Evolutionary conservation across 2,797 vertebrate species (phyloP), one percentile per base, ranked within the genome.

Genomic region (Centropyge bicolor): DNA sequence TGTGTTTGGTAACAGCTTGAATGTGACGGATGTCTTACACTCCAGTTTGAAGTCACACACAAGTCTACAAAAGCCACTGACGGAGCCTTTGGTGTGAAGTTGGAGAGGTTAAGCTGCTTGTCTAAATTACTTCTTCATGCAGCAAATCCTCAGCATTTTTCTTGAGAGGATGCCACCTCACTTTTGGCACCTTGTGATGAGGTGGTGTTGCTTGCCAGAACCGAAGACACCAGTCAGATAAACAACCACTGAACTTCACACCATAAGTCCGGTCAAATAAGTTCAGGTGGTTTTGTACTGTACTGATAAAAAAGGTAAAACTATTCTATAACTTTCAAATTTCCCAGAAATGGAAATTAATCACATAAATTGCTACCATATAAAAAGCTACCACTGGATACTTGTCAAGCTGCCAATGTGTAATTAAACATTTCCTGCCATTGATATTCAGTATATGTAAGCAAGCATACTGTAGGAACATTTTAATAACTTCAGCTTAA

Each of bases 41-140:
- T 31, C 27, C 46, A 63, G 6, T 49, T 60, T 13, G 52, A 54
- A n/a, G 6, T 63, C 10, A 45, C 63, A 73, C 19, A 43, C 17
- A 49, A 6, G 8, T 40, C 41, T 38, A 41, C 11, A 51, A 49
- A 74, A 48, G 31, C 41, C 31, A 13, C 8, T 55, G 40, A 48
- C 41, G 20, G 6, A 11, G 45, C 13, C 51, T 10, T 41, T 46
- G 12, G 40, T n/a, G 14, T 31, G 22, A 61, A 3, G 14, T 16
- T 73, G 17, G 22, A 45, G 41, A 66, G 49, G 43, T 66, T 46
- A 8, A 48, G 31, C 67, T 22, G 3, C 35, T 75, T 31, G 20
- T 56, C 54, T 1, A 17, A 59, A 66, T 31, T n/a, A 41, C 41
- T 6, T 64, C 14, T 27, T 57, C 31, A 52, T 52, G 46, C 35